Conservation (phyloP, 1,140 invertebrate genomes). For the Colletes latitarsis region DNA sequence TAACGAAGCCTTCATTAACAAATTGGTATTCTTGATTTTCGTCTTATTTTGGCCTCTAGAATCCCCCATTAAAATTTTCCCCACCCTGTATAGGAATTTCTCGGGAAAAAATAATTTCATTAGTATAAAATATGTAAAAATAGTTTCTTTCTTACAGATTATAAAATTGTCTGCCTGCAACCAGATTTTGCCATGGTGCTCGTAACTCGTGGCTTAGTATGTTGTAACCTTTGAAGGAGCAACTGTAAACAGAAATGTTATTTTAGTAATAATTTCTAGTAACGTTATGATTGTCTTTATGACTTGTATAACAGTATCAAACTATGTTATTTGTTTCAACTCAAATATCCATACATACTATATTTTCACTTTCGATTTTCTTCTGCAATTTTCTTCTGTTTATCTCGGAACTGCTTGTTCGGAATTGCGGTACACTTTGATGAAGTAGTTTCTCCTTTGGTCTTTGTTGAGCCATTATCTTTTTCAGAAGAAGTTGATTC, state of each 20-base stretch:
- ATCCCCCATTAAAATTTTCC: no score
- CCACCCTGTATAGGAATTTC: not conserved
- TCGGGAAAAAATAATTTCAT: conserved; percentile 8
- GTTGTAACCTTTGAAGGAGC: conserved; percentile 69
- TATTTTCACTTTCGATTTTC: conserved; percentile 74
- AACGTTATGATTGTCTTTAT: not conserved
- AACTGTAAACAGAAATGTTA: conserved; percentile 61
- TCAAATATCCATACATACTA: conserved; percentile 58
- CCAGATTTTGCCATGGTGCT: conserved; percentile 56
- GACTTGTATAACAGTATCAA: no score
- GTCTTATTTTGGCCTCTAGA: no score
- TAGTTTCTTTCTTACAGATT: conserved; percentile 26
- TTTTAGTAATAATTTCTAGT: conserved; percentile 1
- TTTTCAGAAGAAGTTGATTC: conserved; percentile 78
- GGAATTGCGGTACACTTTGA: conserved; percentile 25
- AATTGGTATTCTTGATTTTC: no score
- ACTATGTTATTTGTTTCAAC: no score
- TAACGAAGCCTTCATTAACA: no score
- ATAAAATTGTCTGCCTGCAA: conserved; percentile 63
- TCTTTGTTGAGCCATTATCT: conserved; percentile 76
- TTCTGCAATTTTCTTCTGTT: conserved; percentile 73
- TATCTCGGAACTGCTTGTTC: conserved; percentile 71
- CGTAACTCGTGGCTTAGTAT: conserved; percentile 68
- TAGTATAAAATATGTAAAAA: conserved; percentile 53
- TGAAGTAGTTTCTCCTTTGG: conserved; percentile 54